phyloP scores from a whole-genome alignment of 2,113 vertebrate species.

The Ptychochromis oligacanthus region DNA sequence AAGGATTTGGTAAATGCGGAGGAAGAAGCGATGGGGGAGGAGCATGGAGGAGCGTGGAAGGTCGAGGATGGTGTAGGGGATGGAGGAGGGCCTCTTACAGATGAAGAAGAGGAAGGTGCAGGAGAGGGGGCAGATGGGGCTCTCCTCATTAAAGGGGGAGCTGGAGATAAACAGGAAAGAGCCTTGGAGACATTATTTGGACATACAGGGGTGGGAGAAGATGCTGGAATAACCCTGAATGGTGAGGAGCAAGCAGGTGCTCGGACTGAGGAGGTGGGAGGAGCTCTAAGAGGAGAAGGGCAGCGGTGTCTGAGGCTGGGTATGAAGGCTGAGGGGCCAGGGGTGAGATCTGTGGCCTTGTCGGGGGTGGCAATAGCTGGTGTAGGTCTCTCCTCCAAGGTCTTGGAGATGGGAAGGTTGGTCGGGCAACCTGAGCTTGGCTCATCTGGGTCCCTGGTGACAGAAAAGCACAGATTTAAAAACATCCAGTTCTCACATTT shows the following conservation, averaged over 20 bases:
- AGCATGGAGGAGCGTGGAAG: slow-evolving; percentile 51
- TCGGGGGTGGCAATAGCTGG: background rate
- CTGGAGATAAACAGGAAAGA: slow-evolving; percentile 41
- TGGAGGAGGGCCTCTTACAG: slow-evolving; percentile 17
- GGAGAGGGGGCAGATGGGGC: slow-evolving; percentile 60
- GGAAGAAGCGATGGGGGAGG: slow-evolving; percentile 66
- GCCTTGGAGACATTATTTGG: slow-evolving; percentile 13
- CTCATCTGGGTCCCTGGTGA: slow-evolving; percentile 20
- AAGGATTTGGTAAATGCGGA: slow-evolving; percentile 81
- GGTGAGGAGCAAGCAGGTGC: slow-evolving; percentile 40
- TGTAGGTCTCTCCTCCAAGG: background rate
- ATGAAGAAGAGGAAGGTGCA: slow-evolving; percentile 64
- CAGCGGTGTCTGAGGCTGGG: slow-evolving; percentile 37
- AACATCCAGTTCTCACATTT: background rate
- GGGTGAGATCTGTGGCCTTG: background rate
- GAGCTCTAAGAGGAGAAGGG: slow-evolving; percentile 52
- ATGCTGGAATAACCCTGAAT: background rate
- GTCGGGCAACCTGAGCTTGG: background rate
- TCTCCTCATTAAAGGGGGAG: slow-evolving; percentile 13
- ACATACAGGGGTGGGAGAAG: slow-evolving; percentile 55
- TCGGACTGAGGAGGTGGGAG: background rate
- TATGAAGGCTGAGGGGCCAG: slow-evolving; percentile 34
- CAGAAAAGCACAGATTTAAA: background rate
- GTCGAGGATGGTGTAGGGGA: slow-evolving; percentile 25
- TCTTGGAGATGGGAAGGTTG: background rate